These are phyloP conservation scores for Galerucella nymphaeae DNA, from an alignment of 2,888 invertebrate genomes.

Conservation along the genomic window DNA sequence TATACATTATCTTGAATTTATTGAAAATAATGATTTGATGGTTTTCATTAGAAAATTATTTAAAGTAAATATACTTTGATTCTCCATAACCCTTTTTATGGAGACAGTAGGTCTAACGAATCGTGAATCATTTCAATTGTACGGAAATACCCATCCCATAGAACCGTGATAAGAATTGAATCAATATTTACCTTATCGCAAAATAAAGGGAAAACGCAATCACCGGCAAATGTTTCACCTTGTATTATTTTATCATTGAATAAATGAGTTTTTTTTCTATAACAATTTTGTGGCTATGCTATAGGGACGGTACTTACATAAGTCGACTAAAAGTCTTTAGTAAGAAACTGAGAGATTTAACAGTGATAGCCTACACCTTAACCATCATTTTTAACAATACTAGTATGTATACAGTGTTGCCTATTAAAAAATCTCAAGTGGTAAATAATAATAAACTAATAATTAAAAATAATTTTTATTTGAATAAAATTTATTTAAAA, in stretches of 20 bases:
- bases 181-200: constrained; percentile 1
- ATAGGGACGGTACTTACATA: no score
- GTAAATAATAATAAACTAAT: no score
- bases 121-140: neutral
- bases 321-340: no score
- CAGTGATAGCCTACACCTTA: no score
- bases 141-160: constrained; percentile 8
- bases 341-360: no score
- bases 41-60: neutral
- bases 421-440: no score
- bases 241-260: constrained; percentile 1
- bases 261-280: neutral
- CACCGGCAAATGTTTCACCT: neutral
- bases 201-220: neutral
- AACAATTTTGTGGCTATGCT: neutral
- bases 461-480: no score
- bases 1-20: neutral
- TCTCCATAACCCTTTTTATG: neutral
- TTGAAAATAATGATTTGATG: neutral
- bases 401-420: no score
- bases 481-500: no score
- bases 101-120: constrained; percentile 1
- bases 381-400: no score
- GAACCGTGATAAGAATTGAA: neutral
- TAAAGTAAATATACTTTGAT: neutral